A percentile compares a stretch with the other conserved stretches of the same genome.
These are phyloP conservation scores for Lasioglossum lativentre DNA, from an alignment of 2,888 invertebrate genomes.

Conservation along the genomic window DNA sequence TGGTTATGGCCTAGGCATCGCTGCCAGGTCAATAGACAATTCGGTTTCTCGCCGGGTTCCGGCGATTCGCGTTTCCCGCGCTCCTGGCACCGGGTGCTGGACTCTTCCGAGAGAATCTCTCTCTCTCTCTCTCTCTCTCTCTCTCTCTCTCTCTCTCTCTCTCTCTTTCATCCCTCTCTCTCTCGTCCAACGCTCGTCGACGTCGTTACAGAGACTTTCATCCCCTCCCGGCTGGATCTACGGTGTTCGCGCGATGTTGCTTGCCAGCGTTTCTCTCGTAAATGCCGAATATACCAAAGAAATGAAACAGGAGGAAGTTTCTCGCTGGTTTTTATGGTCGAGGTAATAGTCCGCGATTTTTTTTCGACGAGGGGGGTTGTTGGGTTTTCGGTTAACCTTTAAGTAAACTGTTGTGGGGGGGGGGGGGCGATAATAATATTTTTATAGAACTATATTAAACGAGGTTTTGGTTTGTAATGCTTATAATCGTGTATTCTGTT, in stretches of 20 bases:
- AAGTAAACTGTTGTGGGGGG: too few relatives aligned
- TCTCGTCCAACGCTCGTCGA: background rate
- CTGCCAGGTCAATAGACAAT: slow-evolving; percentile 37
- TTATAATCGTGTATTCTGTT: too few relatives aligned
- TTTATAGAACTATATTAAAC: too few relatives aligned
- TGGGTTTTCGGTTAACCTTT: background rate
- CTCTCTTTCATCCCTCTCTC: background rate
- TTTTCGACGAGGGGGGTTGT: background rate
- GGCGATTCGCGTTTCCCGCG: slow-evolving; percentile 2
- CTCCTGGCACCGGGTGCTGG: background rate
- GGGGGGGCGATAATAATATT: too few relatives aligned
- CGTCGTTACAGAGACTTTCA: background rate
- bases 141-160: background rate
- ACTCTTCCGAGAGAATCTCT: background rate
- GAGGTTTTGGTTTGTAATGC: too few relatives aligned
- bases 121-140: background rate
- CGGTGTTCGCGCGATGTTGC: slow-evolving; percentile 14
- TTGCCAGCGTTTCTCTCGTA: slow-evolving; percentile 18
- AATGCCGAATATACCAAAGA: background rate
- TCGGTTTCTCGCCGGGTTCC: slow-evolving; percentile 11
- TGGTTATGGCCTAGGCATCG: slow-evolving; percentile 27
- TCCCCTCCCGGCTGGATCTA: background rate
- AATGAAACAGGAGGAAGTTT: background rate
- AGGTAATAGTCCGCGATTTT: background rate
- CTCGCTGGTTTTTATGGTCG: background rate